These are phyloP conservation scores for Channallabes apus DNA, from an alignment of 2,797 vertebrate species.

Conservation along the genomic window DNA sequence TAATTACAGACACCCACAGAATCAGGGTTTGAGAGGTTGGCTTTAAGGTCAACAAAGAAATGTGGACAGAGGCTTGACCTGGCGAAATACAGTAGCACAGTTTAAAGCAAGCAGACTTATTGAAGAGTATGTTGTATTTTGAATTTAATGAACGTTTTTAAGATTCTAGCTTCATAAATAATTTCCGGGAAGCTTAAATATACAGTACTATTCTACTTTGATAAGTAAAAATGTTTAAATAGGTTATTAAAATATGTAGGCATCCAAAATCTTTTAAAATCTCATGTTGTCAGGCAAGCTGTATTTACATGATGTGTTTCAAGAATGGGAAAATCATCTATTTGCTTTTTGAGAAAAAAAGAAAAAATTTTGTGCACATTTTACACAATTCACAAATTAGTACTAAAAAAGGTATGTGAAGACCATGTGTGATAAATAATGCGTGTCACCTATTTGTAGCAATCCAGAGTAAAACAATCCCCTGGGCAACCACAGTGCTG, in stretches of 20 bases:
- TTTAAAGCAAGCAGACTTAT: not conserved
- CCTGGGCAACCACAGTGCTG: not conserved
- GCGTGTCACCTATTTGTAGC: not conserved
- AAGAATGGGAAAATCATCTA: not conserved
- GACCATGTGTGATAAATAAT: not conserved
- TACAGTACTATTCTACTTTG: not conserved
- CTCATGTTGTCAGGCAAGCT: not conserved
- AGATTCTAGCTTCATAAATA: not conserved
- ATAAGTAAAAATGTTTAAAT: not conserved
- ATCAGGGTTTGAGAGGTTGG: conserved; percentile 30
- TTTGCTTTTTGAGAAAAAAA: not conserved
- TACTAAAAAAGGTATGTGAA: not conserved
- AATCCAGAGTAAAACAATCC: not conserved
- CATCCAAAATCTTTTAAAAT: not conserved
- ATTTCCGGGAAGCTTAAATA: not conserved
- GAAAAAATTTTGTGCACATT: not conserved
- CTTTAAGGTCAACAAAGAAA: conserved; percentile 56
- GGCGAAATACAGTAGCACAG: conserved; percentile 61
- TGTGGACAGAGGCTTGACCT: conserved; percentile 49
- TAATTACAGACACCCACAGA: conserved; percentile 19
- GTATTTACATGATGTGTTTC: not conserved
- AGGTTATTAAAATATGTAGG: not conserved
- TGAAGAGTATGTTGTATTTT: not conserved
- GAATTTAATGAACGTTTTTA: not conserved
- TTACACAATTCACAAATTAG: not conserved